Evolutionary conservation across 2,113 vertebrate species (phyloP).

Genomic region (Hippopotamus amphibius): DNA sequence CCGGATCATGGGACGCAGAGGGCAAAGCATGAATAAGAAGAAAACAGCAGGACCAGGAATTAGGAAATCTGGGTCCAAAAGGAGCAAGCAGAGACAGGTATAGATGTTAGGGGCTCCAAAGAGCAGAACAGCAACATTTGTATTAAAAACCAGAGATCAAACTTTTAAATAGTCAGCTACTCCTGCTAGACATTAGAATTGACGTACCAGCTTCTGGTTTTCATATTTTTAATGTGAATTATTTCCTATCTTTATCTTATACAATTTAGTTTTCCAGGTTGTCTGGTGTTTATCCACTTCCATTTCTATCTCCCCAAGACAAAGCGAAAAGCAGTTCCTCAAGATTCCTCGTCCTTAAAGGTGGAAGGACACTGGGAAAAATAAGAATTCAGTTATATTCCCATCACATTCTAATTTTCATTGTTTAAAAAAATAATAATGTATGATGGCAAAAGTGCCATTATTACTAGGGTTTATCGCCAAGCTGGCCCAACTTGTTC

Average conservation of each 20-base stretch:
- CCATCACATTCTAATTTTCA: neutral
- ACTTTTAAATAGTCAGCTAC: neutral
- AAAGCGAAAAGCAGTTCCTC: neutral
- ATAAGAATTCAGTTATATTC: neutral
- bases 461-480: neutral
- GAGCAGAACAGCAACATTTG: neutral
- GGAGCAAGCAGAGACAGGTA: neutral
- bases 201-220: neutral
- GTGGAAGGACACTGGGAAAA: neutral
- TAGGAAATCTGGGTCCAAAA: neutral
- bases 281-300: neutral
- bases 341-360: neutral
- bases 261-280: neutral
- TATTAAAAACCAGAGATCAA: neutral
- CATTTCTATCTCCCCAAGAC: neutral
- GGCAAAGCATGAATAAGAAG: neutral
- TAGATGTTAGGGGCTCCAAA: neutral
- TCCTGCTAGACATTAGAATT: neutral
- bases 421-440: neutral
- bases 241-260: neutral
- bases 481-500: neutral
- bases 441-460: neutral
- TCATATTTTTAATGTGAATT: neutral
- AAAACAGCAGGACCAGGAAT: neutral
- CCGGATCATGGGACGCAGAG: neutral